Conservation (phyloP, 2,797 vertebrate genomes). For the Anguilla anguilla region DNA sequence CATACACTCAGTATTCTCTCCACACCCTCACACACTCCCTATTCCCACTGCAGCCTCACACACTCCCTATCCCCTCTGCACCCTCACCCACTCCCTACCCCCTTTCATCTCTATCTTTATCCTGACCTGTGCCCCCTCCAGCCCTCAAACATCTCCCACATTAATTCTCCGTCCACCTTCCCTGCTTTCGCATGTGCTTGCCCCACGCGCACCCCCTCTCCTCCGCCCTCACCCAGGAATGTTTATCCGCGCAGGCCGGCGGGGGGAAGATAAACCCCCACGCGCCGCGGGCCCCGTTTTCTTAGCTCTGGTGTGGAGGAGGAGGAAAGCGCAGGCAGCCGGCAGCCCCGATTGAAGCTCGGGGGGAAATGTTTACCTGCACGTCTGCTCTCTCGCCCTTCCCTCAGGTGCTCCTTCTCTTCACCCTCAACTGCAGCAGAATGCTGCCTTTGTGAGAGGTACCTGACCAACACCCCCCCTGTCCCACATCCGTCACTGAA, state of each 20-base stretch:
- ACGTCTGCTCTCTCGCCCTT: conserved; percentile 61
- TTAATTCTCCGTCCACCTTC: background rate
- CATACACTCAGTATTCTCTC: conserved; percentile 41
- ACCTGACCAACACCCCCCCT: conserved; percentile 46
- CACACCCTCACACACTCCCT: background rate
- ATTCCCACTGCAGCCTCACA: background rate
- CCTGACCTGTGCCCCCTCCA: too few relatives aligned
- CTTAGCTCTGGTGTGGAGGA: conserved; percentile 12
- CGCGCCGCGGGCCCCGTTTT: conserved; percentile 47
- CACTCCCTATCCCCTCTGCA: conserved; percentile 31
- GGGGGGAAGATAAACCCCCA: conserved; percentile 63
- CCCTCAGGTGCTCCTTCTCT: conserved; percentile 63
- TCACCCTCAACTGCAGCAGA: conserved; percentile 55
- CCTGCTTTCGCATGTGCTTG: background rate
- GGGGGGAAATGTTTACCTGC: conserved; percentile 66
- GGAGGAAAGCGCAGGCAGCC: conserved; percentile 25
- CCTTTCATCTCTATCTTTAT: too few relatives aligned
- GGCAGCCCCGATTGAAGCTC: conserved; percentile 50
- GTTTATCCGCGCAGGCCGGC: conserved; percentile 57
- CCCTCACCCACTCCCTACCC: conserved; percentile 47
- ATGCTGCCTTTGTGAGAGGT: conserved; percentile 67
- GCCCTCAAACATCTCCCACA: background rate
- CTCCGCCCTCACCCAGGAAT: conserved; percentile 57
- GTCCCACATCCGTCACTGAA: conserved; percentile 47
- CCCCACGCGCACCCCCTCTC: conserved; percentile 31